Base-by-base conservation (phyloP, 2,797 vertebrate genomes). In the Chelon labrosus region DNA sequence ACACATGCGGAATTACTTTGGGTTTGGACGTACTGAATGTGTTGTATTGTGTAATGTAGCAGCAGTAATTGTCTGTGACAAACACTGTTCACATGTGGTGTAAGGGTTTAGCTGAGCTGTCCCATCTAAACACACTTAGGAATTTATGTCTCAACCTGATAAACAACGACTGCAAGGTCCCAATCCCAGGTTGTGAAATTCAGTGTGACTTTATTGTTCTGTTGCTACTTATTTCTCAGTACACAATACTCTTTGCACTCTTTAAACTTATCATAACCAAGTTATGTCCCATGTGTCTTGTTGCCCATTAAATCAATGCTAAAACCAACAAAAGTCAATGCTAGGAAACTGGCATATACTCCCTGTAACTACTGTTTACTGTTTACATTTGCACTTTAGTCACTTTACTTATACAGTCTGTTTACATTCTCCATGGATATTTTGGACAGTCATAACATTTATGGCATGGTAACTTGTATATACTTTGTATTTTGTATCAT, bases 1-100 rank as follows among this genome's bases (percentile, higher is more conserved):
- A 65, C 80, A 89, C 90, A 87, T 88, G 85, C 82, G 85, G 75
- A 75, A 86, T 88, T 75, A 87, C 65, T 84, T 73, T 65, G 42
- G 53, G 52, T 62, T 65, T 75, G 63, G 58, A 80, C 47, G 59
- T 37, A 42, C 31, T 47, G 53, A 59, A 55, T 62, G 65, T 67
- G 64, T 79, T 79, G 72, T 55, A 31, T 64, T 83, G 70, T 85
- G 73, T 63, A 82, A 83, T 84, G 55, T 20, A 78, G 65, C 71
- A 84, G 79, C 69, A 57, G 71, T 54, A 75, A 83, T 70, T 72
- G 64, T 64, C 59, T 77, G 66, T 80, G 77, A 78, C 79, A 78
- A 76, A 84, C 72, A 69, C 62, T 83, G 54, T 65, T 86, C 73
- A 72, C 79, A 78, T 83, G 83, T 75, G 78, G 61, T 81, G 58